A percentile compares a stretch with the other conserved stretches of the same genome.
phyloP scores from a whole-genome alignment of 2,113 vertebrate species.

The Hystrix brachyura region DNA sequence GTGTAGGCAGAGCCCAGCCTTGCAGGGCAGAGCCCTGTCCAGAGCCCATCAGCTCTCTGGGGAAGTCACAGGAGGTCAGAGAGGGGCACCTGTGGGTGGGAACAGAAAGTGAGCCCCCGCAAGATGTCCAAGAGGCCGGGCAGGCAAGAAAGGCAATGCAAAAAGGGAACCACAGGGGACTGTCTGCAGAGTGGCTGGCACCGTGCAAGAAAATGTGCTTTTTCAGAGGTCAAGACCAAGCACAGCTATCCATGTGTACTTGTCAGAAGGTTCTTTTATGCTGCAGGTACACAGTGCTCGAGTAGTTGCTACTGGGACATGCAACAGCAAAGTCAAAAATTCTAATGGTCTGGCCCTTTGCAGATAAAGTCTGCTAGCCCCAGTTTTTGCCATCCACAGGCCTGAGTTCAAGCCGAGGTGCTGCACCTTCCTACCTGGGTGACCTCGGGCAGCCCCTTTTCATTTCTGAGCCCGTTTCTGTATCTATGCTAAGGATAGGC shows the following conservation, averaged over 20 bases:
- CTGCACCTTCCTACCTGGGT: background rate
- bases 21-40: background rate
- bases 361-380: background rate
- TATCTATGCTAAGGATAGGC: no score
- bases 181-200: background rate
- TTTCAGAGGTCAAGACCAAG: background rate
- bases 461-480: background rate
- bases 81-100: background rate
- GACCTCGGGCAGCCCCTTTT: background rate
- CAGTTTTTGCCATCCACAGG: background rate
- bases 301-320: background rate
- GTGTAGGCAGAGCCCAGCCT: background rate
- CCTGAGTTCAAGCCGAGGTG: background rate
- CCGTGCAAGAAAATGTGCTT: rapidly evolving
- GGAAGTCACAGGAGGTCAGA: background rate
- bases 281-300: no score
- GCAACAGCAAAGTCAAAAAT: background rate
- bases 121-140: background rate
- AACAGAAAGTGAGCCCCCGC: background rate
- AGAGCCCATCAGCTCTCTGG: background rate
- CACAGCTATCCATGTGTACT: background rate
- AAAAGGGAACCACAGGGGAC: background rate
- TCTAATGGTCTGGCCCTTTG: background rate
- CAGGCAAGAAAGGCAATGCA: background rate
- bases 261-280: rapidly evolving